Evolutionary conservation across 2,888 invertebrate species (phyloP), one percentile per base, ranked within the genome.

Genomic region (Ophion slaviceki): DNA sequence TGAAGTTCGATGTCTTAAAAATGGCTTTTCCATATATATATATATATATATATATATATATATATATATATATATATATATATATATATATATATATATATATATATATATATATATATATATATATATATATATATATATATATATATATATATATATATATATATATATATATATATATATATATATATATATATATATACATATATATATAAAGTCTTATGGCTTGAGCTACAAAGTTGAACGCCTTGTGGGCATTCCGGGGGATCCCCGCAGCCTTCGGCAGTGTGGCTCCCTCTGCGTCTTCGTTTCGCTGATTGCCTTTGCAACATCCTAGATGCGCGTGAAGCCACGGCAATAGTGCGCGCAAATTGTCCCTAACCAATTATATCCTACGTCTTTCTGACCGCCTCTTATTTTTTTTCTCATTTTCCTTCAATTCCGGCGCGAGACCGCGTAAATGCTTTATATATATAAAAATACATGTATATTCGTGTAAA

Each of bases 321-420:
- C 86, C 80, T 87, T 86, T 88, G 87, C 88, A 86, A 87, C 88
- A 86, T 86, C 85, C 80, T 68, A 86, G 86, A 80, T 80, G 77
- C 74, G 68, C 72, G 67, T 47, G 68, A 83, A 68, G 72, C 72
- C 82, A 66, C 77, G 81, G 74, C 80, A 57, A 68, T 67, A 68
- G 79, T 82, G 80, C 79, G 78, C 87, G 53, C 53, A 85, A 87
- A 84, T 87, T 85, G 85, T 82, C 71, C 79, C 77, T 74, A 53
- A 59, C 83, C 78, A 85, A 87, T 87, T 87, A 85, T 82, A 62
- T 47, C 59, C 74, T 40, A 80, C 70, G 62, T 79, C 64, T 59
- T 47, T 47, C 62, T 62, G 77, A 20, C 45, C 59, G 45, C 14
- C 40, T 36, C 40, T 14, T 64, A 53, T 53, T 79, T 79, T 6